Evolutionary conservation across 2,888 invertebrate species (phyloP).

Genomic region (Proisotoma minuta): DNA sequence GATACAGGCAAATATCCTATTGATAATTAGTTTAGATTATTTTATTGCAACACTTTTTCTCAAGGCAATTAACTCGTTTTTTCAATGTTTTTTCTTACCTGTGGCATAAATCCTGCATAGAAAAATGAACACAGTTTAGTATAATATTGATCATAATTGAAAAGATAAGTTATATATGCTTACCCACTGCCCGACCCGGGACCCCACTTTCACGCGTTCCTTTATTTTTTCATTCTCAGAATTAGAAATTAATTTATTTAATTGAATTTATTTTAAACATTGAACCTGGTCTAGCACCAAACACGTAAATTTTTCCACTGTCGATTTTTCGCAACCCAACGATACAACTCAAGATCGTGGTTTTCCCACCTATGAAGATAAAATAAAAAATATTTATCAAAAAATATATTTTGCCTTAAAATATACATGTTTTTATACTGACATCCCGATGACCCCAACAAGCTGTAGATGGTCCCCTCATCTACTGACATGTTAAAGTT

Average conservation of each 20-base stretch:
- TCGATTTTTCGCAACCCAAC: conserved; percentile 81
- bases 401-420: no score
- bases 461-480: conserved; percentile 55
- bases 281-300: conserved; percentile 70
- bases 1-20: conserved; percentile 82
- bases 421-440: no score
- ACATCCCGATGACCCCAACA: conserved; percentile 91
- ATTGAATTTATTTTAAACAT: no score
- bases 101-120: conserved; percentile 43
- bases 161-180: no score
- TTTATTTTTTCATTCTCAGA: conserved; percentile 64
- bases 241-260: background rate
- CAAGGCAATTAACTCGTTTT: no score
- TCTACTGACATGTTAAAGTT: conserved; percentile 36
- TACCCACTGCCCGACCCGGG: conserved; percentile 63
- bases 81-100: conserved; percentile 14
- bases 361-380: no score
- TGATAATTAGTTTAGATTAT: no score
- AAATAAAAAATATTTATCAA: no score
- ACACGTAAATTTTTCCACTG: conserved; percentile 80
- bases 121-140: no score
- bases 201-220: conserved; percentile 83
- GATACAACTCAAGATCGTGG: conserved; percentile 80
- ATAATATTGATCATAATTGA: background rate
- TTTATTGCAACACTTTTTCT: no score